Evolutionary conservation across 2,113 vertebrate genomes (phyloP), one percentile per base, ranked within the genome.

Genomic region (Poeciliopsis retropinna): DNA sequence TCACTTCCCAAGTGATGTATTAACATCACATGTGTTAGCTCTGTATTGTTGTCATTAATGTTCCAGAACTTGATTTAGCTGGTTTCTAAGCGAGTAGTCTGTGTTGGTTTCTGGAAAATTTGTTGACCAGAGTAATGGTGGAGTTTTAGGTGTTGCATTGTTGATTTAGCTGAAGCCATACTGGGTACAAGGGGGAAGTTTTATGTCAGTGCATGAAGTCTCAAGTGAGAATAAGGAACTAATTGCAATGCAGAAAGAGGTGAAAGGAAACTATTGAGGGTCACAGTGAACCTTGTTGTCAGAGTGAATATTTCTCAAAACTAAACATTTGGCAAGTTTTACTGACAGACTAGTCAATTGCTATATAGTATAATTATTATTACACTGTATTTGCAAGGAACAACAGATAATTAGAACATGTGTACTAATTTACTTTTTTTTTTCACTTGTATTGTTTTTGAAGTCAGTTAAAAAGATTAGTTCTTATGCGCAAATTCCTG

Each of bases 211-310:
- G 27, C 27, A 6, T 47, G 8, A 62, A 12, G 2, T 47, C 22
- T 29, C 4, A 39, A 0, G 66, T 10, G 4, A n/a, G 17, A 66
- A 79, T 47, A 34, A 76, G 72, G 76, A 87, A 86, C 64, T 32
- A 9, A 29, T 12, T 64, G 51, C 79, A 25, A 73, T 54, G 13
- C 41, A 76, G 5, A 47, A 44, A 71, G 44, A 2, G 70, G 70
- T 65, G 2, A 60, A 67, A 81, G 78, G 68, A 80, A 83, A 60
- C 28, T 32, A 64, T 28, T 28, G 13, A 70, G 34, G 37, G 29
- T 28, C 63, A 80, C 14, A 64, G 69, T 64, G 69, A 76, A 54
- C 0, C 6, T 62, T 2, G 39, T 2, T 71, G 61, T 28, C 47
- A 74, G 25, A 72, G 22, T 67, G 1, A 37, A 3, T 13, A 17